Conservation (phyloP, 2,888 invertebrate species). For the Bhutanitis thaidina region DNA sequence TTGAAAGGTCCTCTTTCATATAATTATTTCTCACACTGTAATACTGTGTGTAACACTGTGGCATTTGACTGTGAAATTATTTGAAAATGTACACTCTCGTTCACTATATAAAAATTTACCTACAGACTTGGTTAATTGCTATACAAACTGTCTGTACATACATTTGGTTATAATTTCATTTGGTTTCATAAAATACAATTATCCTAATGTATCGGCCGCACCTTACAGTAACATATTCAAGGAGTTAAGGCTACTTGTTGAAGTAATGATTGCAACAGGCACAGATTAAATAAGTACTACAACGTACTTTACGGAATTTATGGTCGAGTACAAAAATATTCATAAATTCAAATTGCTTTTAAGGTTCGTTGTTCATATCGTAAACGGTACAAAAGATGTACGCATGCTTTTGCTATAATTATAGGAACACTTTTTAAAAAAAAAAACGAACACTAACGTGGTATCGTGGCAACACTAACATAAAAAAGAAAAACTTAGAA, state of each 20-base stretch:
- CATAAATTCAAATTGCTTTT: neutral
- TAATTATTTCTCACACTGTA: constrained; percentile 12
- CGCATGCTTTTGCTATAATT: too few relatives aligned
- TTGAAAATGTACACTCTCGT: neutral
- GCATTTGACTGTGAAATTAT: too few relatives aligned
- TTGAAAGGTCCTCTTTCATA: constrained; percentile 6
- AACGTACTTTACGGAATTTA: neutral
- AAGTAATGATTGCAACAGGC: neutral
- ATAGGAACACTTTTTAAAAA: too few relatives aligned
- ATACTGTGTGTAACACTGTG: too few relatives aligned
- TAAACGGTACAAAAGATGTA: too few relatives aligned
- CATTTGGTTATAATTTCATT: too few relatives aligned
- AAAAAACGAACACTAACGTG: too few relatives aligned
- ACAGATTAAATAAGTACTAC: neutral
- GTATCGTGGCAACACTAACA: too few relatives aligned
- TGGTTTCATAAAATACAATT: neutral
- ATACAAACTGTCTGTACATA: neutral
- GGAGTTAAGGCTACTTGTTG: neutral
- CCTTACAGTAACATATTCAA: neutral
- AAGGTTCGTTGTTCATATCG: neutral
- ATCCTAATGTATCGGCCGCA: neutral
- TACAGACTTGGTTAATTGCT: neutral
- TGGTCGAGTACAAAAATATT: neutral
- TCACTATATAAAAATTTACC: neutral
- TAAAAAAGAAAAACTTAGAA: too few relatives aligned